A percentile compares a stretch with the other conserved stretches of the same genome.
phyloP scores from a whole-genome alignment of 2,888 invertebrate genomes.

The Clepsis dumicolana region DNA sequence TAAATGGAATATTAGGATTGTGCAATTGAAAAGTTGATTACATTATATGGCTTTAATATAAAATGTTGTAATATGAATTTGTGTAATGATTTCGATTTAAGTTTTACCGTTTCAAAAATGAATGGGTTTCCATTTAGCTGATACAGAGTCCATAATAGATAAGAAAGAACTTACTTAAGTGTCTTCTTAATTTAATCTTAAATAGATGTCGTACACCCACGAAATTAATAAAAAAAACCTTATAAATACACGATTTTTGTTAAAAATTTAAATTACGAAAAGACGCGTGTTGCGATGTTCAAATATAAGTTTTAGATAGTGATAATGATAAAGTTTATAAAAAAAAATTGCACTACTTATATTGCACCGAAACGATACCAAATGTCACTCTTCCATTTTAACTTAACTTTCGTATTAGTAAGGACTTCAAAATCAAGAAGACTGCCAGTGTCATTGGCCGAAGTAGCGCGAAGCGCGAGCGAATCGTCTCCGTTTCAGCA shows the following conservation, averaged over 20 bases:
- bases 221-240: background rate
- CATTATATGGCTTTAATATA: background rate
- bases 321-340: constrained; percentile 2
- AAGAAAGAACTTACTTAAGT: background rate
- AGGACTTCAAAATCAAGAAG: too few relatives aligned
- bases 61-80: background rate
- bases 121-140: background rate
- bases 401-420: constrained; percentile 1
- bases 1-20: background rate
- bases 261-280: too few relatives aligned
- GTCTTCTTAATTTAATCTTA: background rate
- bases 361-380: background rate
- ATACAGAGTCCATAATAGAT: background rate
- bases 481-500: too few relatives aligned
- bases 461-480: too few relatives aligned
- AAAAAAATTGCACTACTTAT: constrained; percentile 5
- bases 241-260: too few relatives aligned
- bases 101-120: too few relatives aligned
- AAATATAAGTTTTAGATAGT: background rate
- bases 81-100: too few relatives aligned
- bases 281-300: too few relatives aligned
- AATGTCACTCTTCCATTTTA: background rate
- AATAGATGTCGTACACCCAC: background rate
- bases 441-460: too few relatives aligned
- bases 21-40: background rate